Evolutionary conservation across 2,888 invertebrate genomes (phyloP).

Genomic region (Euplexia lucipara): DNA sequence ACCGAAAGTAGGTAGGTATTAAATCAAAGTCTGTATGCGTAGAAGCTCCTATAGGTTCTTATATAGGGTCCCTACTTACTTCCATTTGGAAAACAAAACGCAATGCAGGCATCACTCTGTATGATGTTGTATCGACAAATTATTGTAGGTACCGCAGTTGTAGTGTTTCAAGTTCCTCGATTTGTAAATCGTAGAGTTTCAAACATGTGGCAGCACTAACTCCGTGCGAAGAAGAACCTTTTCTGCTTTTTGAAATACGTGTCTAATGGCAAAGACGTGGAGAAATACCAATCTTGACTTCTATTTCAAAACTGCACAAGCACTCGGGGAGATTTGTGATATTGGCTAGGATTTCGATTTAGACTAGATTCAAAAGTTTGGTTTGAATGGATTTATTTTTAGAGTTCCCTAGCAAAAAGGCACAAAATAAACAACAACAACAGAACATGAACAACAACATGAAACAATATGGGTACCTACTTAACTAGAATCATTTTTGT

Average conservation of each 20-base stretch:
- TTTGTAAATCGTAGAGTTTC: constrained; percentile 47
- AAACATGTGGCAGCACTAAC: constrained; percentile 41
- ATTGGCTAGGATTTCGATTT: neutral
- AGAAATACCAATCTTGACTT: constrained; percentile 28
- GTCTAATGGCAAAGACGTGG: constrained; percentile 37
- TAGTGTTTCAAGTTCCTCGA: constrained; percentile 22
- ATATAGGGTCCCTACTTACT: neutral
- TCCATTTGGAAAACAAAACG: constrained; percentile 7
- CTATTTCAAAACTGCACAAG: constrained; percentile 16
- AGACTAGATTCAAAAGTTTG: neutral
- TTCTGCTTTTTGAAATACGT: constrained; percentile 28
- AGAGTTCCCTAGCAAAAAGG: too few relatives aligned
- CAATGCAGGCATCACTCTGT: too few relatives aligned
- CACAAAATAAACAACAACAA: too few relatives aligned
- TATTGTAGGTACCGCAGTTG: constrained; percentile 3
- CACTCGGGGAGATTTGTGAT: neutral
- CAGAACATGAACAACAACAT: too few relatives aligned
- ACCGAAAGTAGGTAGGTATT: too few relatives aligned
- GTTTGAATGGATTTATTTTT: neutral
- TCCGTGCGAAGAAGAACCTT: too few relatives aligned
- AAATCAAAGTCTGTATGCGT: too few relatives aligned
- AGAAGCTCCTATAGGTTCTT: neutral
- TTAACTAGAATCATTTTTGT: too few relatives aligned
- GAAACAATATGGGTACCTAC: too few relatives aligned
- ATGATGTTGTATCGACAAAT: constrained; percentile 5